These are phyloP conservation scores for Tachina fera DNA, from an alignment of 2,888 invertebrate species.

Conservation along the genomic window DNA sequence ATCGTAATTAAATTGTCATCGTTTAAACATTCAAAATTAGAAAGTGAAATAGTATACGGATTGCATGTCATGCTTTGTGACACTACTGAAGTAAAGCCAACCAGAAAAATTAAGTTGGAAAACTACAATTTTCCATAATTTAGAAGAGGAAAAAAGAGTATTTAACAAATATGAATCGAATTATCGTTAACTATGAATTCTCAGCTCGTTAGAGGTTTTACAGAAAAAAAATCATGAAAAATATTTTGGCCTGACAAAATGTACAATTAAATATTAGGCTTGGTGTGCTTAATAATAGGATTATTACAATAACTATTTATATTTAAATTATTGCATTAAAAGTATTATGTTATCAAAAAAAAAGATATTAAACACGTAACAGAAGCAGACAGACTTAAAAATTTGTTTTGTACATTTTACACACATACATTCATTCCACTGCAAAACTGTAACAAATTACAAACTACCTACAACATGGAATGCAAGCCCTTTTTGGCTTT, in stretches of 20 bases:
- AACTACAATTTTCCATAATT: conserved; percentile 34
- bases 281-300: not conserved
- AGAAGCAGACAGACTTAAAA: not conserved
- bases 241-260: conserved; percentile 20
- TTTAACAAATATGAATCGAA: conserved; percentile 8
- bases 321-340: not conserved
- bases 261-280: not conserved
- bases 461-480: conserved; percentile 13
- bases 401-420: too few species aligned
- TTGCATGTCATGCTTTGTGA: conserved; percentile 42
- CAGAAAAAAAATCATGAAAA: not conserved
- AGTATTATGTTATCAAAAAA: conserved; percentile 11
- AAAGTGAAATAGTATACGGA: conserved; percentile 57
- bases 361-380: not conserved
- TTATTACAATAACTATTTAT: not conserved
- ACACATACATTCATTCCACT: not conserved
- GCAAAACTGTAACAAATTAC: not conserved
- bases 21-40: conserved; percentile 29
- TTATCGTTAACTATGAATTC: not conserved
- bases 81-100: conserved; percentile 49
- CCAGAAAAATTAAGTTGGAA: conserved; percentile 59
- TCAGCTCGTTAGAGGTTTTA: not conserved
- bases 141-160: not conserved
- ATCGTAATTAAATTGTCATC: conserved; percentile 50
- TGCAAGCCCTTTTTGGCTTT: conserved; percentile 32